Evolutionary conservation across 2,113 vertebrate species (phyloP), one percentile per base, ranked within the genome.

Genomic region (Oncorhynchus gorbuscha): DNA sequence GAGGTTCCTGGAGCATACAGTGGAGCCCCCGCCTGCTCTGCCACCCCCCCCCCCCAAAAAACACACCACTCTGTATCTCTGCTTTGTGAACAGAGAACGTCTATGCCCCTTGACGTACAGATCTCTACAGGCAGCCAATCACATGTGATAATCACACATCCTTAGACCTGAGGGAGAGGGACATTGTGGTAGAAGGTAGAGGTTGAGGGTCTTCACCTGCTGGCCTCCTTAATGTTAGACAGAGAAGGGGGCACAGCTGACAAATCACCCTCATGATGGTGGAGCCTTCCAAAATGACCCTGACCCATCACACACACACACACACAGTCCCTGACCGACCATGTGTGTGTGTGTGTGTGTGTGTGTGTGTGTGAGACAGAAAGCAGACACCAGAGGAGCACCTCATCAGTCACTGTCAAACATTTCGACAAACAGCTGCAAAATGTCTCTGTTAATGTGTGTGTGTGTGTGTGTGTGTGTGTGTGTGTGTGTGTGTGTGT

Each of bases 321-420:
- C 35, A 39, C 39, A 39, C 39, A 39, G 39, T 39, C 39, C 39
- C 39, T 39, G 39, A 45, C 8, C 3, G 39, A 45, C 39, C 9
- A 2, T 45, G 39, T 45, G 39, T 45, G 39, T 45, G 39, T 45
- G 88, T 83, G 85, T 79, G 84, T 79, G 67, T 73, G 81, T 73
- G 81, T 79, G 72, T 78, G 69, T 67, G 59, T 58, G 59, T 65
- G 59, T 75, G 65, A 83, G 90, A 92, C 87, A 89, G 88, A 92
- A 93, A 91, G 90, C 92, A 94, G 92, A 92, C 86, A 90, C 91
- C 84, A 88, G 84, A 85, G 86, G 89, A 86, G 85, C 85, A 90
- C 82, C 86, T 93, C 91, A 83, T 93, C 84, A 81, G 90, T 94
- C 92, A 93, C 79, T 91, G 92, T 93, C 93, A 90, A 84, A 75